Percentiles rank a stretch among this genome's conserved stretches.
These are phyloP conservation scores for Amblyraja radiata DNA, from an alignment of 2,797 vertebrate genomes.

Conservation along the genomic window DNA sequence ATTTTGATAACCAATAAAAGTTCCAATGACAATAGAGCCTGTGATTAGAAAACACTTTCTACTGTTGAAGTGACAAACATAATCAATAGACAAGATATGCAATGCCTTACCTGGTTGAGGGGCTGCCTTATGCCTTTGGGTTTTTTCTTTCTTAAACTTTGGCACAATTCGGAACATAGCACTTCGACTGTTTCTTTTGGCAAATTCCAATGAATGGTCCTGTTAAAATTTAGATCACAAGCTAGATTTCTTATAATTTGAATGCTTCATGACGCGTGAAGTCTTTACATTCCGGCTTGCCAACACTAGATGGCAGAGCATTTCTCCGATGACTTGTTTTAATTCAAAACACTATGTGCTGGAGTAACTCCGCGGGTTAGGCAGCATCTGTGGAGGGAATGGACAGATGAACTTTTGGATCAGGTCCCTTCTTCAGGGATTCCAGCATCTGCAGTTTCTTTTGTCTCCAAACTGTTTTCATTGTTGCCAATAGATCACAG, in stretches of 20 bases:
- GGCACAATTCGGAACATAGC: conserved; percentile 95
- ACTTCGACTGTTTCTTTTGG: conserved; percentile 91
- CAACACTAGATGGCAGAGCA: background rate
- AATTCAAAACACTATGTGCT: no score
- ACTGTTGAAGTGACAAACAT: background rate
- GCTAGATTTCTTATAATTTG: background rate
- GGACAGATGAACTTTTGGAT: no score
- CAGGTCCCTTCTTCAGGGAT: no score
- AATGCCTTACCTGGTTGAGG: conserved; percentile 83
- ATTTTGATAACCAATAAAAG: background rate
- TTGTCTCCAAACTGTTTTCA: background rate
- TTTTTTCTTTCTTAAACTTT: conserved; percentile 98
- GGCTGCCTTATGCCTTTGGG: conserved; percentile 77
- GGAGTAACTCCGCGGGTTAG: no score
- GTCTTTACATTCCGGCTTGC: no score
- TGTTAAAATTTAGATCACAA: conserved; percentile 53
- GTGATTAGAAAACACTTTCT: background rate
- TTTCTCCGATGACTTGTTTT: background rate
- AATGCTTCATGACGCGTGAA: background rate
- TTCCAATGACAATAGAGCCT: background rate
- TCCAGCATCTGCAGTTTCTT: no score
- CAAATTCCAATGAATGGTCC: conserved; percentile 87
- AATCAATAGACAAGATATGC: conserved; percentile 30
- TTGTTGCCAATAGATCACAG: background rate
- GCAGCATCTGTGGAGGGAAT: no score